phyloP scores from a whole-genome alignment of 1,140 invertebrate genomes.

The Drosophila kikkawai region DNA sequence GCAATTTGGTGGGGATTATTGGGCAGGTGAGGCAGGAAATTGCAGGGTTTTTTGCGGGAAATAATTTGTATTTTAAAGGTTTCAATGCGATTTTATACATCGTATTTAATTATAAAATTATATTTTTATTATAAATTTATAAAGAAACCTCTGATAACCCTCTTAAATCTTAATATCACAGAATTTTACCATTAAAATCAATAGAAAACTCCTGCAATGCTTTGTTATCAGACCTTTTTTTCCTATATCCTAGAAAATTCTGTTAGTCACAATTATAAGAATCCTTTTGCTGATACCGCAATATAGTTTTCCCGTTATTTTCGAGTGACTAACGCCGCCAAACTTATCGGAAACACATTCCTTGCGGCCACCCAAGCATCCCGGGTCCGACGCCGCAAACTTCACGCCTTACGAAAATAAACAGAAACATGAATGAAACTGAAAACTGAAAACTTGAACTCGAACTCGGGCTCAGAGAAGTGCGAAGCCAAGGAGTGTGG shows the following conservation, averaged over 20 bases:
- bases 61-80: not conserved
- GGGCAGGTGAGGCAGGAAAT: not conserved
- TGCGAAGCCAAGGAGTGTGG: constrained; percentile 1
- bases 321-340: constrained; percentile 39
- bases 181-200: not conserved
- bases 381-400: constrained; percentile 32
- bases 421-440: constrained; percentile 70
- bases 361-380: constrained; percentile 71
- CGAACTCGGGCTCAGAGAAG: constrained; percentile 1
- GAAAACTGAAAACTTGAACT: constrained; percentile 40
- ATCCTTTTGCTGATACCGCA: constrained; percentile 13
- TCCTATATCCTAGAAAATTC: not conserved
- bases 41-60: not conserved
- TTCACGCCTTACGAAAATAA: constrained; percentile 72
- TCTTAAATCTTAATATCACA: no score
- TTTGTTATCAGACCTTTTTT: rapidly evolving
- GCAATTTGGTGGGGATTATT: not conserved
- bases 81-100: not conserved
- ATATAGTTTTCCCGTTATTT: constrained; percentile 39
- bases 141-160: no score
- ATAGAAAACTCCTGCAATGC: not conserved
- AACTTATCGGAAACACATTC: constrained; percentile 63
- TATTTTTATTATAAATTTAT: no score
- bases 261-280: not conserved
- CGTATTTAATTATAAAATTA: not conserved